Evolutionary conservation across 2,113 vertebrate species (phyloP).

Genomic region (Pan troglodytes): DNA sequence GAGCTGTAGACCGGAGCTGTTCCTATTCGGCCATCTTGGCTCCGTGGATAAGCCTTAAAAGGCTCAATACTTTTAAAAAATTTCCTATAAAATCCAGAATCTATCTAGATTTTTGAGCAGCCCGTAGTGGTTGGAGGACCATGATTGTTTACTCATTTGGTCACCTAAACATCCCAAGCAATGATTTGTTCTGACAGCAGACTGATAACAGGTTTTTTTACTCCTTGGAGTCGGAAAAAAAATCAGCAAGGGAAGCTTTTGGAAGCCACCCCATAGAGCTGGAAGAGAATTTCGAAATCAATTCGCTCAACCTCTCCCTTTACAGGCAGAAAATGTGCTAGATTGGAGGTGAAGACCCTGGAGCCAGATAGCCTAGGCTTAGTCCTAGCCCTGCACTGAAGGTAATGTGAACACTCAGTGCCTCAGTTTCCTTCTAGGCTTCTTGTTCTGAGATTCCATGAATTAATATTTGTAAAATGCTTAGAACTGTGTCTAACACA

Average conservation of each 20-base stretch:
- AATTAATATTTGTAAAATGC: slow-evolving; percentile 7
- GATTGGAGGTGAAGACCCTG: background rate
- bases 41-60: background rate
- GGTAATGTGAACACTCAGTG: background rate
- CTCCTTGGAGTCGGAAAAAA: too few relatives aligned
- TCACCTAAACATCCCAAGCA: background rate
- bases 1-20: too few relatives aligned
- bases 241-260: background rate
- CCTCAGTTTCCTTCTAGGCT: background rate
- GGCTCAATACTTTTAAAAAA: background rate
- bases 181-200: background rate
- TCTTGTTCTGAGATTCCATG: background rate
- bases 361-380: background rate
- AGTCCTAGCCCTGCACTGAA: background rate
- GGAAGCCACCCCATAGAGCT: background rate
- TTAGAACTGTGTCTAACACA: background rate
- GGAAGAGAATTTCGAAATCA: background rate
- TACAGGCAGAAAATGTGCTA: background rate
- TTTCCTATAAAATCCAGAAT: background rate
- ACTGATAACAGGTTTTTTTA: background rate
- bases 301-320: background rate
- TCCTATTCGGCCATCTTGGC: too few relatives aligned
- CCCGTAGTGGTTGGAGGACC: background rate
- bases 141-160: background rate
- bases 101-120: background rate